Percentiles rank a stretch among this genome's conserved stretches.
Evolutionary conservation across 1,140 invertebrate species (phyloP).

Genomic region (Amyelois transitella): DNA sequence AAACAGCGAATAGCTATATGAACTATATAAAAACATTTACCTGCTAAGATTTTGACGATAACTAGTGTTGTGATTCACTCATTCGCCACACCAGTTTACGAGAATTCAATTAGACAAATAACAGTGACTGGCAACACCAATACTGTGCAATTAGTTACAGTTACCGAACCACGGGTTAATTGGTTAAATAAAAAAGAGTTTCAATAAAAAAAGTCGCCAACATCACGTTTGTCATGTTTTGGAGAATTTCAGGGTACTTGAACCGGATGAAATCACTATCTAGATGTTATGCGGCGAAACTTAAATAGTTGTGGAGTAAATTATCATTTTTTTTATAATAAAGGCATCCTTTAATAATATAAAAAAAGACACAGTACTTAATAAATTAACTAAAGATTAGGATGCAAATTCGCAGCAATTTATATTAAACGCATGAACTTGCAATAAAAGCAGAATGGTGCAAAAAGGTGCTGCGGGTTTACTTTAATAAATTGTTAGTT

Average conservation of each 20-base stretch:
- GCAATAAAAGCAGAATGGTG: neutral
- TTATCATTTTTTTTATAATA: too few relatives aligned
- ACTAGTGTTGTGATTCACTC: constrained; percentile 18
- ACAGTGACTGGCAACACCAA: constrained; percentile 11
- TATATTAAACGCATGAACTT: neutral
- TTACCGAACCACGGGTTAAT: constrained; percentile 14
- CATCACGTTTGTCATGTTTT: constrained; percentile 13
- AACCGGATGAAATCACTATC: neutral
- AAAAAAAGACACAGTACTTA: too few relatives aligned
- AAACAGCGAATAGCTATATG: neutral
- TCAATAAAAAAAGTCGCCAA: constrained; percentile 2
- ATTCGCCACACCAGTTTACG: constrained; percentile 14
- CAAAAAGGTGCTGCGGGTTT: neutral
- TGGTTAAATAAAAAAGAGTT: constrained; percentile 11
- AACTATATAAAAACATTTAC: too few relatives aligned
- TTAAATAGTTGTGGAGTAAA: too few relatives aligned
- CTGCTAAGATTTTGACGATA: constrained; percentile 4
- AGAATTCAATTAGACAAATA: constrained; percentile 22
- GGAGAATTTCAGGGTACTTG: constrained; percentile 1
- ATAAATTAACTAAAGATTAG: too few relatives aligned
- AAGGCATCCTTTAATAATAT: neutral
- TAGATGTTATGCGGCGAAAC: too few relatives aligned
- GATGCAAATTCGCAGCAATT: too few relatives aligned
- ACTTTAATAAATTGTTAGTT: neutral
- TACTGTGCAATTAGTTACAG: constrained; percentile 17